phyloP scores from a whole-genome alignment of 2,888 invertebrate species.

The Gisinianus flammeolus region DNA sequence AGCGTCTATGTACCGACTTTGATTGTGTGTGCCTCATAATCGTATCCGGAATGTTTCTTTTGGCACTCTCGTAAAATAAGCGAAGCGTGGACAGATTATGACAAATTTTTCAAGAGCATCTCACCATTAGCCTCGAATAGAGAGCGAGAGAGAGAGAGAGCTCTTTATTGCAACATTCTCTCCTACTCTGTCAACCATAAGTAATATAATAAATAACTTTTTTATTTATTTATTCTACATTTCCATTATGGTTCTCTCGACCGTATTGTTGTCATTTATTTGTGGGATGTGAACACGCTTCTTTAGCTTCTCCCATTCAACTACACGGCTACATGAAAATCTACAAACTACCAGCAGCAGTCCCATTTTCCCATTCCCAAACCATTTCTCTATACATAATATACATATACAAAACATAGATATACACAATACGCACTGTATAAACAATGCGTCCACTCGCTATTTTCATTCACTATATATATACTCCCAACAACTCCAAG shows the following conservation, averaged over 20 bases:
- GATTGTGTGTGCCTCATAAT: constrained; percentile 24
- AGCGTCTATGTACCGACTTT: constrained; percentile 7
- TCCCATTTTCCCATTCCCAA: background rate
- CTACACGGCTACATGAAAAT: background rate
- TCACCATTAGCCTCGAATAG: constrained; percentile 19
- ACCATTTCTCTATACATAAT: too few species aligned
- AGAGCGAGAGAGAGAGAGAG: constrained; percentile 15
- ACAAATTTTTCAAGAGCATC: constrained; percentile 40
- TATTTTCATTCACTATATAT: too few species aligned
- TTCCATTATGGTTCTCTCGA: constrained; percentile 16
- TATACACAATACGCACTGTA: too few species aligned
- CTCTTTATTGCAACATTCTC: constrained; percentile 35
- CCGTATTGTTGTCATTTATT: constrained; percentile 31
- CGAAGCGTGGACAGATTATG: constrained; percentile 40
- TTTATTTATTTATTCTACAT: constrained; percentile 36
- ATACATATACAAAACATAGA: too few species aligned
- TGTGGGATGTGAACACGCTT: background rate
- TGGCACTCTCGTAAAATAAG: constrained; percentile 39
- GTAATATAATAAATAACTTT: constrained; percentile 40
- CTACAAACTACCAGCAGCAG: background rate
- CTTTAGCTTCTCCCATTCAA: background rate
- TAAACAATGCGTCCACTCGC: too few species aligned
- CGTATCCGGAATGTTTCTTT: constrained; percentile 37
- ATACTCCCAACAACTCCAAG: too few species aligned
- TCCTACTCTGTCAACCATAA: constrained; percentile 39